Base-by-base conservation (phyloP, 2,888 invertebrate species). In the Spilarctia lutea region DNA sequence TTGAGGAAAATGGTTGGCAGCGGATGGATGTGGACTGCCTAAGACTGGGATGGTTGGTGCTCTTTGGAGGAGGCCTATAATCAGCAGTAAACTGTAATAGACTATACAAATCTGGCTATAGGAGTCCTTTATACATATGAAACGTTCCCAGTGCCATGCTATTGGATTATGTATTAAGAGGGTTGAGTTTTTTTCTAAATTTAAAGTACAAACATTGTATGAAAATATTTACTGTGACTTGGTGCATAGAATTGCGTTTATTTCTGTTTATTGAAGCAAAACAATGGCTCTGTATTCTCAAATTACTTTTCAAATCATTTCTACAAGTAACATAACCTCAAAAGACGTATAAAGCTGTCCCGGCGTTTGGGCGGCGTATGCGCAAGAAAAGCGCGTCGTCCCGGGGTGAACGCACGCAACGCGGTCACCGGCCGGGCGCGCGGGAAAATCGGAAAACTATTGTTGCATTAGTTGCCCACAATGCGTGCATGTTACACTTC, bases 401-500 rank as follows among this genome's bases (percentile, higher is more conserved):
- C 86, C 85, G 85, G 85, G 87, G 84, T 82, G 85, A 85, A 83
- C 83, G 86, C 75, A 79, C 86, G 84, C 80, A 75, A 83, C 84
- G 89, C 88, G 92, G 92, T 92, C 92, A 92, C 89, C 91, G 92
- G 88, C 89, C 92, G 90, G 89, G 79, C 89, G 73, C 86, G 82
- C 84, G 86, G 89, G 91, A 89, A 91, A 91, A 91, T 90, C 90
- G 91, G 91, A 91, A 92, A 92, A 83, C 91, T 90, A 91, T 92
- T 89, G 91, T 90, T 86, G 83, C 81, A 71, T 84, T 91, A 89
- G 91, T 90, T 86, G 83, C 79, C 85, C 90, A 92, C 91, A 92
- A 92, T 91, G 91, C 91, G 89, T 89, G 88, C 80, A 87, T 86
- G 77, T 75, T 82, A 74, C 66, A 72, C 85, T 84, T 84, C 84